Conservation (phyloP, 2,797 vertebrate species). For the Sebastiscus albofasciatus region DNA sequence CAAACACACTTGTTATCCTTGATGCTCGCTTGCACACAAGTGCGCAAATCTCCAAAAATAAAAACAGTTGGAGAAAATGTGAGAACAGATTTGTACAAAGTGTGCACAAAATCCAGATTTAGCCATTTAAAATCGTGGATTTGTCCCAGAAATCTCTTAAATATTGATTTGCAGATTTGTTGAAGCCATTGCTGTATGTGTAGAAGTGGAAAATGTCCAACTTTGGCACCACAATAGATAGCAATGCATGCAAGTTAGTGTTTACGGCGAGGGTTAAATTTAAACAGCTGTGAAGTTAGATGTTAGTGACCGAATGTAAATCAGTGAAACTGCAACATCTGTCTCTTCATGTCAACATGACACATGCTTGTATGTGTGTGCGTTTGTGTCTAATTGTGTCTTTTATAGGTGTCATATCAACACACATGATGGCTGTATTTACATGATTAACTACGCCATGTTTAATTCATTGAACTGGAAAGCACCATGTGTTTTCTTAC, state of each 20-base stretch:
- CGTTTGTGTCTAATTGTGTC: not conserved
- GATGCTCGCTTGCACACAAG: not conserved
- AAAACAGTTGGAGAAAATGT: not conserved
- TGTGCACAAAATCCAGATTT: not conserved
- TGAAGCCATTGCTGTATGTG: not conserved
- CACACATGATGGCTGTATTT: not conserved
- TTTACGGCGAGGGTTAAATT: not conserved
- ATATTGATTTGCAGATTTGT: not conserved
- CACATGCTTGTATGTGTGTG: not conserved
- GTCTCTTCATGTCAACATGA: constrained; percentile 6
- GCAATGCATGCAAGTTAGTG: not conserved
- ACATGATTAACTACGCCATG: not conserved
- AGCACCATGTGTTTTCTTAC: not conserved
- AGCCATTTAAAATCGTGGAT: not conserved
- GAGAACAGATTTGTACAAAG: not conserved
- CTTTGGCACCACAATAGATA: not conserved
- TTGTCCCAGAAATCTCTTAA: not conserved
- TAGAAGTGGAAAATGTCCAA: not conserved
- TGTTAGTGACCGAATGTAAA: not conserved
- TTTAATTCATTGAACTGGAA: not conserved
- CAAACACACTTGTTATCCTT: not conserved
- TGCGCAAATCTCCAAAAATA: not conserved
- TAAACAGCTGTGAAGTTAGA: not conserved
- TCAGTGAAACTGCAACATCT: not conserved
- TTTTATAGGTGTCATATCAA: not conserved